Base-by-base conservation (phyloP, 2,797 vertebrate genomes). In the Parotocinclus haroldoi region DNA sequence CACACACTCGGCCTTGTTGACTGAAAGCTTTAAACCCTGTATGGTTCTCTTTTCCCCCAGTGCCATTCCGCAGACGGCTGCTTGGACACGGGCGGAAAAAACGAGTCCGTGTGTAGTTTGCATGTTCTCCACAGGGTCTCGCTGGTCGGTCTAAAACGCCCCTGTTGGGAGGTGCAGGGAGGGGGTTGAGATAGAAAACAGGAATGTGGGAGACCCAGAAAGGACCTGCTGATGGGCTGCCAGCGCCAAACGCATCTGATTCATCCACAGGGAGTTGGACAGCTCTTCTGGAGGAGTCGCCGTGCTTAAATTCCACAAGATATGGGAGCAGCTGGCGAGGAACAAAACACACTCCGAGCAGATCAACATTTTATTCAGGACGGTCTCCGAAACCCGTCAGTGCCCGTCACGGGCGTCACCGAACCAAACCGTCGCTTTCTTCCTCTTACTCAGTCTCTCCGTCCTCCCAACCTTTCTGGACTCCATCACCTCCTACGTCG, bases 111-210 rank as follows among this genome's bases (percentile, higher is more conserved):
- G 66, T 85, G 87, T 89, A 89, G 89, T 89, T 85, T 86, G 84
- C n/a, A 84, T 86, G 89, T 88, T 86, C 88, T 85, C 84, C 79
- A 74, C 74, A 71, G 83, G 70, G 77, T 84, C 82, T 89, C 87
- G 84, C 89, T 88, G 89, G 63, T 84, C 81, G 85, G 84, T 82
- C 85, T 89, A 90, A 83, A n/a, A n/a, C n/a, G n/a, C n/a, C n/a
- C n/a, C n/a, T n/a, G n/a, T 77, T 80, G 79, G 55, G 10, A 82
- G 79, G 60, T 74, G 75, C 77, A 69, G 79, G 70, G 64, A 42
- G 85, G 84, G 80, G 82, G 87, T 83, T 86, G 83, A 81, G 80
- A 84, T 78, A 80, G 79, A 84, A 71, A 78, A 75, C 76, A 84
- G 82, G 85, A 88, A 89, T 83, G 84, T 67, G 69, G 44, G 36